Evolutionary conservation across 2,888 invertebrate genomes (phyloP), one percentile per base, ranked within the genome.

Genomic region (Prostheceraeus crozeri): DNA sequence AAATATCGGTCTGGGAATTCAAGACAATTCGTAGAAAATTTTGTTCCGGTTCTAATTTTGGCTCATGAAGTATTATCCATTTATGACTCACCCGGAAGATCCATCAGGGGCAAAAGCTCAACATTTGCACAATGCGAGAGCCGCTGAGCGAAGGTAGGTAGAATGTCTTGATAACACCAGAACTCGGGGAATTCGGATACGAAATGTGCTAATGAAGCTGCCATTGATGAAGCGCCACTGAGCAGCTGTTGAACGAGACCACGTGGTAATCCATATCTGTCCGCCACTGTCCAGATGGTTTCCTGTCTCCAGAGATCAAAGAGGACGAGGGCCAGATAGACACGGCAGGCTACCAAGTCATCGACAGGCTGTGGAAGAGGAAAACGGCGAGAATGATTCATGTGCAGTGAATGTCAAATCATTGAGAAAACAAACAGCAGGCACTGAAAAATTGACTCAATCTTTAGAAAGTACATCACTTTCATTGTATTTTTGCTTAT

Each of bases 281-380:
- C 80, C 0, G 89, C 84, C 3, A 77, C 78, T 28, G 72, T 68
- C 76, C 76, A 78, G 36, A 78, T 69, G 14, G 75, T 68, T 58
- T 72, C 71, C 65, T 76, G 74, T 55, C 71, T 71, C 78, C 79
- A 80, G 4, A 80, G 68, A 55, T 89, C 86, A 67, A 84, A 82
- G 62, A 94, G 77, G 78, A 93, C 86, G 63, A 94, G 74, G 6
- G 90, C 86, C 61, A 87, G 77, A 74, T 87, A 93, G 76, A 93
- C 86, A 53, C 90, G 82, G 67, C 83, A 81, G 60, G 88, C 68
- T n/a, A 85, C 80, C 65, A 66, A 65, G 55, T 70, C 70, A 53
- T 69, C 65, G 33, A n/a, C n/a, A n/a, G n/a, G n/a, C 61, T n/a
- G n/a, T n/a, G 69, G 19, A 77, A 75, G 64, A 63, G 61, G 56